Evolutionary conservation across 2,113 vertebrate species (phyloP).

Genomic region (Hyperopisus bebe): DNA sequence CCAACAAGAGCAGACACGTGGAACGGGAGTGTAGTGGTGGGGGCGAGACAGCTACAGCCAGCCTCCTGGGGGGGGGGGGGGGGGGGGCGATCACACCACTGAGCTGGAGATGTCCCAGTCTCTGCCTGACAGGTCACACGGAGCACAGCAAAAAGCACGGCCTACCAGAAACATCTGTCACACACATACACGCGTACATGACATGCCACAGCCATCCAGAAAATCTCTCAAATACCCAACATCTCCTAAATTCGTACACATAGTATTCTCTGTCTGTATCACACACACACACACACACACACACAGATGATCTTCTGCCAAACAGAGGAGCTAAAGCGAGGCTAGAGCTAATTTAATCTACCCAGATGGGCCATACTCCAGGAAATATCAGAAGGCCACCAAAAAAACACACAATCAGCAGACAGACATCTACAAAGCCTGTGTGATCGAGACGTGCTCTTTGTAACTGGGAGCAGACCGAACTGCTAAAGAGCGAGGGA

Average conservation of each 20-base stretch:
- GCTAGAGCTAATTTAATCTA: not conserved
- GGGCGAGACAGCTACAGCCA: not conserved
- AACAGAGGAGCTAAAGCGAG: not conserved
- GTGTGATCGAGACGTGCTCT: not conserved
- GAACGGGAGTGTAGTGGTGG: not conserved
- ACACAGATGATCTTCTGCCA: not conserved
- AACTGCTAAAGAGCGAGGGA: not conserved
- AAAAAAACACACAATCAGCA: constrained; percentile 8
- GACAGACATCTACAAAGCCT: not conserved
- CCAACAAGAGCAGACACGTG: not conserved
- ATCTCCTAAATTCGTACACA: not conserved
- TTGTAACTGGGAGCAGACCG: not conserved
- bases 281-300: not conserved
- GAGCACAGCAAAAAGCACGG: not conserved
- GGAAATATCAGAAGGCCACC: not conserved
- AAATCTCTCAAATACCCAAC: not conserved
- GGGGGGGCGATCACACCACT: not conserved
- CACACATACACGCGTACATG: not conserved
- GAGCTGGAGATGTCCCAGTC: not conserved
- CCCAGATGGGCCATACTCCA: not conserved
- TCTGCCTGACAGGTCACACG: not conserved
- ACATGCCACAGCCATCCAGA: not conserved
- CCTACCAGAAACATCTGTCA: not conserved
- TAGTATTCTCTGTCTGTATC: not conserved
- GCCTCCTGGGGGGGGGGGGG: not conserved